Conservation (phyloP, 2,888 invertebrate species). For the Eulithis prunata region DNA sequence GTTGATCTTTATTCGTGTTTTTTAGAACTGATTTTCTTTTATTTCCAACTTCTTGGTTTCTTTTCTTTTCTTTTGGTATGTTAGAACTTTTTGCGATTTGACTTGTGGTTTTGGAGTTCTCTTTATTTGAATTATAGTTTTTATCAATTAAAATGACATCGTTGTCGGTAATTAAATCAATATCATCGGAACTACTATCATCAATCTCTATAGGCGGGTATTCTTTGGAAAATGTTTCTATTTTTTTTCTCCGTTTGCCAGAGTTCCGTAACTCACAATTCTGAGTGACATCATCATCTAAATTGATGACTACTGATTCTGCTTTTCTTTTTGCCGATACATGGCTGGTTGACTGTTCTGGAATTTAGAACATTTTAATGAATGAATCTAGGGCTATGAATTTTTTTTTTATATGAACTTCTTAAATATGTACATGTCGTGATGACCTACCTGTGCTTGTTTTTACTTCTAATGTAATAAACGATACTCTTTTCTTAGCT, state of each 20-base stretch:
- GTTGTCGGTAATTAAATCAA: constrained; percentile 4
- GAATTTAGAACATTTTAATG: not conserved
- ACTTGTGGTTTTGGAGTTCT: constrained; percentile 6
- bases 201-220: constrained; percentile 35
- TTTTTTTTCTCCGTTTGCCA: not conserved
- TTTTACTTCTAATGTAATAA: constrained; percentile 49
- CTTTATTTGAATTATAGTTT: constrained; percentile 19
- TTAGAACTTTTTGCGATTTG: too few relatives aligned
- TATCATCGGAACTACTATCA: constrained; percentile 32
- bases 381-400: not conserved
- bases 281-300: constrained; percentile 43
- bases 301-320: constrained; percentile 43
- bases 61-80: not conserved
- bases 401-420: too few relatives aligned
- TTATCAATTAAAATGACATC: constrained; percentile 27
- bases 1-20: not conserved
- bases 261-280: not conserved
- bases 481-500: constrained; percentile 51
- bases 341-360: constrained; percentile 26
- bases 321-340: constrained; percentile 37
- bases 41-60: not conserved
- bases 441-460: constrained; percentile 6
- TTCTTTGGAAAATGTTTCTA: constrained; percentile 7
- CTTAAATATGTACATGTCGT: too few relatives aligned
- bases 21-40: not conserved